A percentile compares a stretch with the other conserved stretches of the same genome.
Conservation (phyloP, 2,113 vertebrate species). For the Solea senegalensis region DNA sequence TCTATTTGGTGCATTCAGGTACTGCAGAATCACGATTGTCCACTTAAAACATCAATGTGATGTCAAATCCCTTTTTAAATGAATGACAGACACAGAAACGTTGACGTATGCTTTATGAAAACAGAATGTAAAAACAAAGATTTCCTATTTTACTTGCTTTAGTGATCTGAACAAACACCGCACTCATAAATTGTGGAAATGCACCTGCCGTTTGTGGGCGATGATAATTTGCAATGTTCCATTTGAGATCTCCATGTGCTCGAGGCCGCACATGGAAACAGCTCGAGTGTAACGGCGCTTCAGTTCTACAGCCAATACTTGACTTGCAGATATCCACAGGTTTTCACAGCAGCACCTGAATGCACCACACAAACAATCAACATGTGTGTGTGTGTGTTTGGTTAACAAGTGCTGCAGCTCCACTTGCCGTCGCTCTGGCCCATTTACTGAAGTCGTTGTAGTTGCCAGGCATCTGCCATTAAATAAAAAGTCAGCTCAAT, state of each 20-base stretch:
- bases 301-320: not conserved
- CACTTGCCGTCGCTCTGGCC: too few species aligned
- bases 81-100: too few species aligned
- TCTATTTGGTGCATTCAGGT: constrained; percentile 7
- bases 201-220: not conserved
- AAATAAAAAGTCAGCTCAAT: not conserved
- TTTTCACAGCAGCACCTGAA: constrained; percentile 12
- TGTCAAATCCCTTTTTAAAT: too few species aligned
- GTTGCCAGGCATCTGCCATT: not conserved
- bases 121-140: too few species aligned
- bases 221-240: constrained; percentile 3
- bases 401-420: too few species aligned
- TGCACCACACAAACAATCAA: not conserved
- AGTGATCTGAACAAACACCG: too few species aligned
- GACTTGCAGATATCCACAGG: constrained; percentile 1
- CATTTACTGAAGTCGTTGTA: not conserved
- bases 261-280: not conserved
- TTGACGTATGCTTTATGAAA: too few species aligned
- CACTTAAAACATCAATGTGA: not conserved
- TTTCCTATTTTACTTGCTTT: not conserved
- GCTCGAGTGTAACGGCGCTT: constrained; percentile 5
- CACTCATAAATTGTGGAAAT: not conserved
- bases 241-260: not conserved
- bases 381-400: not conserved
- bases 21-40: not conserved